Percentiles rank a stretch among this genome's conserved stretches.
Evolutionary conservation across 1,140 invertebrate genomes (phyloP).

Genomic region (Drosophila tristis): DNA sequence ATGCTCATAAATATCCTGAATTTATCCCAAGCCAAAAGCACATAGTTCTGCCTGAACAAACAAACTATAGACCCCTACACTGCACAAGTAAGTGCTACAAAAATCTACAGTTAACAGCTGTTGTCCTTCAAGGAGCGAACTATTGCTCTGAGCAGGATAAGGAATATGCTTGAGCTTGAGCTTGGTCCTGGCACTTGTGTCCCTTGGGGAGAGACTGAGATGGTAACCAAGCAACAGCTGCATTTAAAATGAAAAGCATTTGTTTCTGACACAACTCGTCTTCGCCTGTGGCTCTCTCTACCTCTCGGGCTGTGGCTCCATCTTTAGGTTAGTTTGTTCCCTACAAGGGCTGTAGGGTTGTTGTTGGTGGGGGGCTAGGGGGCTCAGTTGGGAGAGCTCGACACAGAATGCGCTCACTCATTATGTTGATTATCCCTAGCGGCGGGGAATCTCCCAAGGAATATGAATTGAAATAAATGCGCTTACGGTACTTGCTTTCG

Average conservation of each 20-base stretch:
- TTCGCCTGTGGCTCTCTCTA: constrained; percentile 43
- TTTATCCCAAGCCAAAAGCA: too few species aligned
- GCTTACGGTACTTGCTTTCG: constrained; percentile 59
- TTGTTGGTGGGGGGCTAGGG: constrained; percentile 23
- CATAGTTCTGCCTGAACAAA: too few species aligned
- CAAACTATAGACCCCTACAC: too few species aligned
- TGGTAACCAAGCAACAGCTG: constrained; percentile 76
- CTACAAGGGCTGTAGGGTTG: constrained; percentile 24
- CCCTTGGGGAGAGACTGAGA: constrained; percentile 45
- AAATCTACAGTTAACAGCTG: constrained; percentile 60
- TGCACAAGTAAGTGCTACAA: constrained; percentile 17
- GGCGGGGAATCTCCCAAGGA: constrained; percentile 58
- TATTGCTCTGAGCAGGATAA: constrained; percentile 43
- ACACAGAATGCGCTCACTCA: constrained; percentile 75
- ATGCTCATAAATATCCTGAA: too few species aligned
- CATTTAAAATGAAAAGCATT: constrained; percentile 82
- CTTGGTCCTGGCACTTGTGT: background rate
- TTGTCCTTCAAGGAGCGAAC: constrained; percentile 65
- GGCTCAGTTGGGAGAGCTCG: constrained; percentile 66
- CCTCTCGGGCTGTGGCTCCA: background rate
- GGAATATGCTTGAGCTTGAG: constrained; percentile 23
- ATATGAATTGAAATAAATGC: constrained; percentile 82
- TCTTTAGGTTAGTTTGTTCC: constrained; percentile 32
- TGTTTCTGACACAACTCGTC: constrained; percentile 81
- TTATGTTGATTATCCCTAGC: constrained; percentile 79